These are phyloP conservation scores for Myripristis murdjan DNA, from an alignment of 2,797 vertebrate species.

Conservation along the genomic window DNA sequence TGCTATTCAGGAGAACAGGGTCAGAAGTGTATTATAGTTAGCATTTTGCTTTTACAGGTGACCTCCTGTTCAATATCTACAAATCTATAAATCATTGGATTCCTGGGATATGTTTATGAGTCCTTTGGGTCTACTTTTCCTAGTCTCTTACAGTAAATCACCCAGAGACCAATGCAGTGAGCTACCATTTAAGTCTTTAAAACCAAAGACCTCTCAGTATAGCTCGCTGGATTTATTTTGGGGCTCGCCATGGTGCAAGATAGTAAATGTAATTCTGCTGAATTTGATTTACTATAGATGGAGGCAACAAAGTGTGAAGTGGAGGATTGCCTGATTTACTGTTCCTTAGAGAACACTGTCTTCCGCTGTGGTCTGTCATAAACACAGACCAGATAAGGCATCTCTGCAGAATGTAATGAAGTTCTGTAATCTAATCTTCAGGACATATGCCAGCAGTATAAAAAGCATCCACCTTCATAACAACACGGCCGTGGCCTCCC, in stretches of 20 bases:
- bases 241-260: constrained; percentile 4
- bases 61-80: constrained; percentile 13
- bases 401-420: constrained; percentile 59
- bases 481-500: constrained; percentile 8
- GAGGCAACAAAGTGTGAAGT: constrained; percentile 7
- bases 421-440: constrained; percentile 62
- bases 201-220: constrained; percentile 18
- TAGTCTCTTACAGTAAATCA: constrained; percentile 21
- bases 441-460: constrained; percentile 52
- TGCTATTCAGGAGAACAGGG: background rate
- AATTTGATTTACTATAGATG: constrained; percentile 20
- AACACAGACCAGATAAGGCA: constrained; percentile 64
- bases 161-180: background rate
- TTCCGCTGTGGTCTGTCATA: constrained; percentile 56
- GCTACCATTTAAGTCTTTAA: background rate
- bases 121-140: constrained; percentile 9
- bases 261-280: background rate
- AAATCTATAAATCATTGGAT: constrained; percentile 17
- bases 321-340: constrained; percentile 14
- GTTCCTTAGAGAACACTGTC: constrained; percentile 38
- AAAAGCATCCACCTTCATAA: constrained; percentile 49
- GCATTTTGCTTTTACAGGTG: background rate
- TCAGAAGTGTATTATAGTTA: background rate
- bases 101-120: constrained; percentile 27
- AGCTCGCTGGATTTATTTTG: constrained; percentile 12